A percentile compares a stretch with the other conserved stretches of the same genome.
Evolutionary conservation across 2,797 vertebrate species (phyloP).

Genomic region (Dendrocincla fuliginosa): DNA sequence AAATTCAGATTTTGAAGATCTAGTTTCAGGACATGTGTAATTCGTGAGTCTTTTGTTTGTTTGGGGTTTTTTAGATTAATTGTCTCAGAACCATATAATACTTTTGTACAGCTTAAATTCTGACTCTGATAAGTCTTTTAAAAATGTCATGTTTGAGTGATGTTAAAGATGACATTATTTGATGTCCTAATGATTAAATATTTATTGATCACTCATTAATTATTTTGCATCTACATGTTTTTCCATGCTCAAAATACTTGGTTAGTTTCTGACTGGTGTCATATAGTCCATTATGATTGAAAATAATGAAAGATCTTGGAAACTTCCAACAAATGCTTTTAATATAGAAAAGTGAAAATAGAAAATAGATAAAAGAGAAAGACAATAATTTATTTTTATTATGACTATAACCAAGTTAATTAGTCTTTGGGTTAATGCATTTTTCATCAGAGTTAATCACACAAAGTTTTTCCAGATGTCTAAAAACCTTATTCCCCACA

Average conservation of each 20-base stretch:
- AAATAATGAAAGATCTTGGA: neutral
- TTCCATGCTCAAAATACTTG: neutral
- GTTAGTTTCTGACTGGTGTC: neutral
- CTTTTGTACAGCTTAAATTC: neutral
- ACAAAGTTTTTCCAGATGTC: neutral
- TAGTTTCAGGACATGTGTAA: neutral
- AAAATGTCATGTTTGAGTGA: neutral
- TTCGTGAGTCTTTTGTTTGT: neutral
- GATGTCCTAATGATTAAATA: neutral
- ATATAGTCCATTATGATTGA: neutral
- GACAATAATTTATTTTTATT: neutral
- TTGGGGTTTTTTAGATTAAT: neutral
- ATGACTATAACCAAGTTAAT: neutral
- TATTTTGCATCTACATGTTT: neutral
- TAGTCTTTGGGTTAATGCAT: neutral
- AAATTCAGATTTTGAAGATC: neutral
- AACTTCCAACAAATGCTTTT: neutral
- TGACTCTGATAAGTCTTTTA: neutral
- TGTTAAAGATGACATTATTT: neutral
- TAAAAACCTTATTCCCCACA: neutral
- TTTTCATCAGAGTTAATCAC: neutral
- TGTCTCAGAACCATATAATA: neutral
- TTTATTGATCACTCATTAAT: neutral
- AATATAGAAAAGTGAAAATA: neutral
- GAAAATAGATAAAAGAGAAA: neutral